phyloP scores from a whole-genome alignment of 2,113 vertebrate genomes.

The Rhinoderma darwinii region DNA sequence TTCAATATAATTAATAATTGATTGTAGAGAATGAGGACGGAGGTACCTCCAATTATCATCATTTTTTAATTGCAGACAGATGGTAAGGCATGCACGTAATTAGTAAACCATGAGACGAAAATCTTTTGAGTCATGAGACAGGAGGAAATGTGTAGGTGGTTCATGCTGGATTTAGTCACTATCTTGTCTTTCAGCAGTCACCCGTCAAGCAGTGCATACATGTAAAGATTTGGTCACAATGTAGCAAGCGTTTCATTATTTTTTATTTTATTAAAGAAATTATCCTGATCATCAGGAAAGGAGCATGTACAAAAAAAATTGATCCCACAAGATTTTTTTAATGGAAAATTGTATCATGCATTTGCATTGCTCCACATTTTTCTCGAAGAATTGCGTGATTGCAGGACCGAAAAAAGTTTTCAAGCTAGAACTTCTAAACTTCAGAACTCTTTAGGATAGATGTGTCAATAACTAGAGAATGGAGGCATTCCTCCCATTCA shows the following conservation, averaged over 20 bases:
- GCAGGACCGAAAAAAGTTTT: too few species aligned
- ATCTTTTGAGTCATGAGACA: slow-evolving; percentile 40
- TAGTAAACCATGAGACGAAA: slow-evolving; percentile 29
- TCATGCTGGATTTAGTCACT: neutral
- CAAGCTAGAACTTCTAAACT: too few species aligned
- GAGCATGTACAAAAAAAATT: too few species aligned
- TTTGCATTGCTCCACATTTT: too few species aligned
- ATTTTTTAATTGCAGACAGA: slow-evolving; percentile 53
- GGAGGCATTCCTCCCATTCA: too few species aligned
- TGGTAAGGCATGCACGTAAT: slow-evolving; percentile 43
- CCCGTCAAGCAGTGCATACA: neutral
- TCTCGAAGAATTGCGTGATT: too few species aligned
- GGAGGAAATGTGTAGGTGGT: slow-evolving; percentile 34
- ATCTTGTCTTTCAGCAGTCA: neutral
- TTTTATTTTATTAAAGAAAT: neutral
- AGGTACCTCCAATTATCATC: slow-evolving; percentile 39
- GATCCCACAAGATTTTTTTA: too few species aligned
- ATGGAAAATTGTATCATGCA: too few species aligned
- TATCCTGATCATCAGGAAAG: too few species aligned
- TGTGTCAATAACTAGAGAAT: too few species aligned
- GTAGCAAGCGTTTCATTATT: neutral
- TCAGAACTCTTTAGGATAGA: too few species aligned
- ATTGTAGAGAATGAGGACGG: slow-evolving; percentile 39
- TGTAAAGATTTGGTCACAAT: neutral
- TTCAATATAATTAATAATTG: slow-evolving; percentile 29